These are phyloP conservation scores for Drosophila gaucha DNA, from an alignment of 2,888 invertebrate genomes.

Conservation along the genomic window DNA sequence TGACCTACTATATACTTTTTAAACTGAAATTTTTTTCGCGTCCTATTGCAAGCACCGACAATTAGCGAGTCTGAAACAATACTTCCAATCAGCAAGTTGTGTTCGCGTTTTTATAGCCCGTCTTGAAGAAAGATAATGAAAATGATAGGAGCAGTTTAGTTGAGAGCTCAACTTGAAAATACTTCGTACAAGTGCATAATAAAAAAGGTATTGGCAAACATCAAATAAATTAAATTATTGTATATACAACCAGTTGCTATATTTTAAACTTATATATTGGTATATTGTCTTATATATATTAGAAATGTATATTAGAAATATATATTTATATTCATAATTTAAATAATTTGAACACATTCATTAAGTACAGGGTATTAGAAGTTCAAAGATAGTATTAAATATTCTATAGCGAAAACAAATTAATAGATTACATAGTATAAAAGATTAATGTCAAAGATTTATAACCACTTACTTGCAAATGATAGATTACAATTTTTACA, in stretches of 20 bases:
- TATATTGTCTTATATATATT: background rate
- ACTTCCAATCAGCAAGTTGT: conserved; percentile 20
- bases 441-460: background rate
- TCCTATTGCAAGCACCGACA: conserved; percentile 14
- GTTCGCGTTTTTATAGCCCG: conserved; percentile 1
- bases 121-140: background rate
- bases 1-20: conserved; percentile 8
- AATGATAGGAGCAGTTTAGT: background rate
- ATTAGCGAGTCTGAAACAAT: conserved; percentile 19
- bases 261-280: no score
- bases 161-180: background rate
- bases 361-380: background rate
- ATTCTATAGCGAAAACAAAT: background rate
- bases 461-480: background rate
- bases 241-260: no score
- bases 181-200: background rate
- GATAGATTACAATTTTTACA: background rate
- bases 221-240: no score
- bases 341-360: background rate
- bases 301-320: background rate
- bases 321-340: background rate
- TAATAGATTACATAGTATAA: background rate
- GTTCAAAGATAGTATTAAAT: background rate
- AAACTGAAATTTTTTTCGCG: background rate
- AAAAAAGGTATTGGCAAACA: no score